phyloP scores from a whole-genome alignment of 2,888 invertebrate species.

The Hemicrepidius hirtus region DNA sequence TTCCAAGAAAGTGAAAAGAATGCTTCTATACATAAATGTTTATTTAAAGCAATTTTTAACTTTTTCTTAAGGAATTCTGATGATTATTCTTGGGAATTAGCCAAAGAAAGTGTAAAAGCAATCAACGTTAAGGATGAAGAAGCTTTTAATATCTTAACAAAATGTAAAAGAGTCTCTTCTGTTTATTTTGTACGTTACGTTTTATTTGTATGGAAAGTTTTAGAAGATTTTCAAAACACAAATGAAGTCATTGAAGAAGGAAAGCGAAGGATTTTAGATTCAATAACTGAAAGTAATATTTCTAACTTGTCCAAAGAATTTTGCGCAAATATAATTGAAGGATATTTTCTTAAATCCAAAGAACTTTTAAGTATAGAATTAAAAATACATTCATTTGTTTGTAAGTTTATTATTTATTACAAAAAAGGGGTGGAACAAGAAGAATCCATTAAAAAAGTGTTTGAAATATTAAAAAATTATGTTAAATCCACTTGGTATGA shows the following conservation, averaged over 20 bases:
- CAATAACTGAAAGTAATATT: slow-evolving; percentile 2
- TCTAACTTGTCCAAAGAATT: slow-evolving; percentile 13
- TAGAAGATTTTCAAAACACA: background rate
- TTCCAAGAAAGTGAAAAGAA: slow-evolving; percentile 35
- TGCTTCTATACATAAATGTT: slow-evolving; percentile 21
- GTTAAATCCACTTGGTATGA: background rate
- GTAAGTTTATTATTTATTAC: slow-evolving; percentile 37
- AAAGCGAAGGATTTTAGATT: slow-evolving; percentile 16
- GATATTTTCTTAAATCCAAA: slow-evolving; percentile 20
- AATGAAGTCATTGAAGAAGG: slow-evolving; percentile 10
- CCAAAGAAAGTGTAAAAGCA: slow-evolving; percentile 22
- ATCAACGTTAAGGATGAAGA: slow-evolving; percentile 28
- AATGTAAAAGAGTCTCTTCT: slow-evolving; percentile 1
- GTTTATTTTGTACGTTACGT: slow-evolving; percentile 17
- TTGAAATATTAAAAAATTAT: slow-evolving; percentile 23
- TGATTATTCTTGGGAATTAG: slow-evolving; percentile 31
- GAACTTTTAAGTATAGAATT: slow-evolving; percentile 5
- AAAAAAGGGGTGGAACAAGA: background rate
- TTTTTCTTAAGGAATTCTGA: slow-evolving; percentile 40
- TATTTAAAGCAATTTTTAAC: slow-evolving; percentile 36
- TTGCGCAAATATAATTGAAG: slow-evolving; percentile 23
- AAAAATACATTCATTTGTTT: slow-evolving; percentile 23
- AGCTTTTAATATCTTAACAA: slow-evolving; percentile 26
- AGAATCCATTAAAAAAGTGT: background rate
- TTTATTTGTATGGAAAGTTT: background rate